Conservation (phyloP, 2,888 invertebrate species). For the Eupithecia vulgata region DNA sequence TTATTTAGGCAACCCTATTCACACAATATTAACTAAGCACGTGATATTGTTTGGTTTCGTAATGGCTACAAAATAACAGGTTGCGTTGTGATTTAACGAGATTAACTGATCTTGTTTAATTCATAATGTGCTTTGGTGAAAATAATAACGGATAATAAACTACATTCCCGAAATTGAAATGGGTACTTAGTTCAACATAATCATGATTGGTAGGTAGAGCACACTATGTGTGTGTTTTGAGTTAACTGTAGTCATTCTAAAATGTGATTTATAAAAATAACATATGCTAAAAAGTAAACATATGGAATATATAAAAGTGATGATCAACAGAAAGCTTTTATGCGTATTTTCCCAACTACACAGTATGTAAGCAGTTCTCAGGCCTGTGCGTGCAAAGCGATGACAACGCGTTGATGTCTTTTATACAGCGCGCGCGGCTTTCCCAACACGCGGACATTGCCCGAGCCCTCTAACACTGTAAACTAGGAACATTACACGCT, state of each 20-base stretch:
- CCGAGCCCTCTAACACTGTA: slow-evolving; percentile 62
- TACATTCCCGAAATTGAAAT: slow-evolving; percentile 19
- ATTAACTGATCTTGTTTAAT: slow-evolving; percentile 55
- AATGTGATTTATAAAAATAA: neutral
- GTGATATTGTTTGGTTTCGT: slow-evolving; percentile 79
- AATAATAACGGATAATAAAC: slow-evolving; percentile 34
- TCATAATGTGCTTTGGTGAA: slow-evolving; percentile 25
- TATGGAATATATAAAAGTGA: neutral
- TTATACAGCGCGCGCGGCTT: slow-evolving; percentile 57
- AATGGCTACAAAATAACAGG: slow-evolving; percentile 76
- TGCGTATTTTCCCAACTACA: neutral
- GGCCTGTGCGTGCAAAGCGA: slow-evolving; percentile 15
- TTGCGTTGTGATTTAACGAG: slow-evolving; percentile 69
- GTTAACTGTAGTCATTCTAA: neutral
- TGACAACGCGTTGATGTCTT: slow-evolving; percentile 77
- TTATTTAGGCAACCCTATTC: slow-evolving; percentile 31
- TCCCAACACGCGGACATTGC: slow-evolving; percentile 31
- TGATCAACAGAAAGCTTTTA: neutral
- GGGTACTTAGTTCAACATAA: slow-evolving; percentile 3
- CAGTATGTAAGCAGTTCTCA: slow-evolving; percentile 5
- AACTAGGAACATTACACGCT: slow-evolving; percentile 74
- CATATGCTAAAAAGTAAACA: no score
- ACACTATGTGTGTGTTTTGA: neutral
- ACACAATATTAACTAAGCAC: slow-evolving; percentile 61
- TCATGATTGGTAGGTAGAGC: neutral